Evolutionary conservation across 2,888 invertebrate genomes (phyloP), one percentile per base, ranked within the genome.

Genomic region (Drosophila limbata): DNA sequence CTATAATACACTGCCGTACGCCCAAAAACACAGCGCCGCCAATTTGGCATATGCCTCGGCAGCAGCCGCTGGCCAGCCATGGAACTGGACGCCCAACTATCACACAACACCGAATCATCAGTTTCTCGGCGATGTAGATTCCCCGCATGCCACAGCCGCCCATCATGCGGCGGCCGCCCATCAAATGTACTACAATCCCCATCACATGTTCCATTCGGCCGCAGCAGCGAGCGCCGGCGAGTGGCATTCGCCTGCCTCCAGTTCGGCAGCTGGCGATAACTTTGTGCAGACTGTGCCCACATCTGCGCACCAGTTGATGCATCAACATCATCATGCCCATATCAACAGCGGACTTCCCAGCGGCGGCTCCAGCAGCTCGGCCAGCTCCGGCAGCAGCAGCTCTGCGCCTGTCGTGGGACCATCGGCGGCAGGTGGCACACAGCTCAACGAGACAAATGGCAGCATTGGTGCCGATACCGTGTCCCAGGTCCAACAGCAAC

Each of bases 1-100:
- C 92, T 96, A 93, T 94, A 95, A 92, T 93, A 77, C 95, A 90
- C 94, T 95, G 92, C 94, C 95, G 93, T 95, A 95, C 93, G 94
- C 95, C 91, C 92, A 92, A 77, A 95, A 95, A 92, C 95, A 95
- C 79, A 94, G 93, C 92, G 91, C 92, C 52, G 91, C 92, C 56
- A 94, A 94, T 92, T 93, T 94, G 88, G 94, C 95, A 70, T 94
- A 95, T 89, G 85, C 86, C 48, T 79, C 91, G 48, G 82, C 87
- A 9, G 69, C 83, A 1, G 77, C 91, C 15, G 81, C 85, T 17
- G 79, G 87, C 17, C 92, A 92, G 42, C 88, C 92, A n/a, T 94
- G 93, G 93, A 91, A 91, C 66, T 94, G 92, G 91, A 91, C 91
- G 11, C 89, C 88, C 77, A 93, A 94, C 53, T 93, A 94, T 77